Evolutionary conservation across 2,113 vertebrate genomes (phyloP).

Genomic region (Lota lota): DNA sequence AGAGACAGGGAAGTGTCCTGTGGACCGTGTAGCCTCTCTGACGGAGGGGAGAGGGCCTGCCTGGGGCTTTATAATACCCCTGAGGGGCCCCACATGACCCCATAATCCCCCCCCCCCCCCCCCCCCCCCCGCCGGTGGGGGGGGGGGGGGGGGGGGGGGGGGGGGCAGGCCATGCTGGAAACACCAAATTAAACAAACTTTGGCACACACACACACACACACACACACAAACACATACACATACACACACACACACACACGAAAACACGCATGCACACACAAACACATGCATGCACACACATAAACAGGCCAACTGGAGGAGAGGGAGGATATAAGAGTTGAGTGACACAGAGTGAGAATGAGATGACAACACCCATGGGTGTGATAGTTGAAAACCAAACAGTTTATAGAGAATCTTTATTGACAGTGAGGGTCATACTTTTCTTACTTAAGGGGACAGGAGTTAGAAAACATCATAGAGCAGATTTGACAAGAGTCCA

Average conservation of each 20-base stretch:
- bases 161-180: conserved; percentile 33
- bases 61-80: conserved; percentile 74
- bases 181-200: conserved; percentile 69
- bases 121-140: conserved; percentile 51
- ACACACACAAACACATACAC: conserved; percentile 51
- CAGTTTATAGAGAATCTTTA: not conserved
- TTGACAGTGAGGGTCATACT: not conserved
- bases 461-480: not conserved
- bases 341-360: not conserved
- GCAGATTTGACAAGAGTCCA: too few species aligned
- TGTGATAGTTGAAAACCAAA: not conserved
- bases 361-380: not conserved
- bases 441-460: not conserved
- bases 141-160: conserved; percentile 44
- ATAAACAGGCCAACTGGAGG: not conserved
- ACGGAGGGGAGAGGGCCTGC: conserved; percentile 69
- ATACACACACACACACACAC: conserved; percentile 10
- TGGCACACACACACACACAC: conserved; percentile 53
- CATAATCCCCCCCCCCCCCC: conserved; percentile 70
- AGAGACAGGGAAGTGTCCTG: conserved; percentile 58
- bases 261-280: not conserved
- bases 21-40: conserved; percentile 75
- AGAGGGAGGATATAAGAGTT: not conserved
- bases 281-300: too few species aligned
- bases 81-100: conserved; percentile 68